Evolutionary conservation across 2,113 vertebrate species (phyloP).

Genomic region (Xenus cinereus): DNA sequence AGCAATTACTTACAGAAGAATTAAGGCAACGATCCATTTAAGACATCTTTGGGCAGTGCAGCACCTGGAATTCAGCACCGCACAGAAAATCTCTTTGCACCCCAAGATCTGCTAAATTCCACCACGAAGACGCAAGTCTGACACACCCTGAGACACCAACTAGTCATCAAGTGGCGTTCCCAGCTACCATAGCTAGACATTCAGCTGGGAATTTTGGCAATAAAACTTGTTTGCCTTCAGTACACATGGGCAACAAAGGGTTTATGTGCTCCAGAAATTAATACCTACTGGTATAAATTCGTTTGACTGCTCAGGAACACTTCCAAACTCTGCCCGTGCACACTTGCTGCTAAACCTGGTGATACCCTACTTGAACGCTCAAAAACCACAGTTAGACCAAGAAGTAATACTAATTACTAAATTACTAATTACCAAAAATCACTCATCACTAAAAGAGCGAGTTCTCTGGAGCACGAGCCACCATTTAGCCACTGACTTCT

Average conservation of each 20-base stretch:
- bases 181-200: fast-evolving
- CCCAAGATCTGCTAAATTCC: neutral
- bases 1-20: fast-evolving
- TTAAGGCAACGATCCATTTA: neutral
- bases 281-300: neutral
- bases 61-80: neutral
- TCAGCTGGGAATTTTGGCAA: neutral
- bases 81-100: neutral
- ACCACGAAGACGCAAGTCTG: fast-evolving
- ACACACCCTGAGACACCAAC: too few species aligned
- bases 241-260: fast-evolving
- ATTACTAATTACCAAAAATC: neutral
- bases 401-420: neutral
- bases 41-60: neutral
- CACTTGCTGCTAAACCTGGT: neutral
- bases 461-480: neutral
- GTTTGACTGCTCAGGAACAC: neutral
- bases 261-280: neutral
- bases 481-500: fast-evolving
- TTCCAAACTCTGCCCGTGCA: fast-evolving
- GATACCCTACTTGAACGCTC: neutral
- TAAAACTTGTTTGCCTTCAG: neutral
- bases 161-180: fast-evolving
- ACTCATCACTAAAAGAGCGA: neutral
- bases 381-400: neutral